Conservation (phyloP, 2,888 invertebrate species). For the Stratiomys singularior region DNA sequence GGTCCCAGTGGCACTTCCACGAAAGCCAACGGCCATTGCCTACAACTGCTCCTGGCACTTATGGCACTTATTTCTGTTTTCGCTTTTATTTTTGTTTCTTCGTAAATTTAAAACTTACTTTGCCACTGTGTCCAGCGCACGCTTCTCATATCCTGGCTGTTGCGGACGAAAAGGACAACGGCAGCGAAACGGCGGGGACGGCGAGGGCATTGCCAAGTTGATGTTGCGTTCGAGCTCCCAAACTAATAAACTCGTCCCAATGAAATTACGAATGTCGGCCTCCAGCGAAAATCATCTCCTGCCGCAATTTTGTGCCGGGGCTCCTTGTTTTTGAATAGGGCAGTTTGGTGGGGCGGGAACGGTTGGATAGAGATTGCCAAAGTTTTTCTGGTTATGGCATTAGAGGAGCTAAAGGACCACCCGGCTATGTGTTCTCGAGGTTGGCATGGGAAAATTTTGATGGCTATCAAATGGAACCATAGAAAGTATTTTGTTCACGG, state of each 20-base stretch:
- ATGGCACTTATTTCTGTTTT: constrained; percentile 35
- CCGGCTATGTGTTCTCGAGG: not conserved
- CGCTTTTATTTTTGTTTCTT: constrained; percentile 34
- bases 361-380: constrained; percentile 19
- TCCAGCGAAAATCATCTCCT: constrained; percentile 17
- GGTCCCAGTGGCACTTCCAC: not conserved
- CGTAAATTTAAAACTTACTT: constrained; percentile 26
- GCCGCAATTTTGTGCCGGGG: not conserved
- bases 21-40: constrained; percentile 6
- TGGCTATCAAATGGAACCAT: constrained; percentile 30
- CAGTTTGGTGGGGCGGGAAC: not conserved
- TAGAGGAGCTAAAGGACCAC: not conserved
- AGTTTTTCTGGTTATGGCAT: constrained; percentile 37
- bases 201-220: not conserved
- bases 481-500: constrained; percentile 23
- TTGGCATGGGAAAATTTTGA: constrained; percentile 35
- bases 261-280: constrained; percentile 9
- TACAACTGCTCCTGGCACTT: constrained; percentile 33
- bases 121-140: not conserved
- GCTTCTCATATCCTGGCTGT: not conserved
- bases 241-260: constrained; percentile 38
- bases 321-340: constrained; percentile 8
- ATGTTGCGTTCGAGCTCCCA: constrained; percentile 7
- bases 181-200: too few species aligned
- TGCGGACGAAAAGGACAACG: too few species aligned